Evolutionary conservation across 1,140 invertebrate species (phyloP), one percentile per base, ranked within the genome.

Genomic region (Hermetia illucens): DNA sequence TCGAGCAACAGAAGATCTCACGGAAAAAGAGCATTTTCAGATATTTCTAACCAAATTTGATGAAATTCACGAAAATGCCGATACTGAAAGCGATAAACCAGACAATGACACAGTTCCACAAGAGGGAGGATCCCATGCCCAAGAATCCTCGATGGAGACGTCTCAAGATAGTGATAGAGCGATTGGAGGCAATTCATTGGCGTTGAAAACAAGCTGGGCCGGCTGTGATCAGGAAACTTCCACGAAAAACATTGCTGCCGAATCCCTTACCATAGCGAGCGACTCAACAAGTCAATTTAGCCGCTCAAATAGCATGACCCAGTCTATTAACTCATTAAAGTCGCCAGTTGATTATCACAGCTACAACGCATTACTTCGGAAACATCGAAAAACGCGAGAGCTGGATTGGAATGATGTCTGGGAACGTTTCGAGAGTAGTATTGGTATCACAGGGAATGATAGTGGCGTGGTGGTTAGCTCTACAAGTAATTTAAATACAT

Each of bases 371-470:
- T 37, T 60, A 20, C 22, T 60, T 2, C 38, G 47, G 2, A 59
- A 59, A 38, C 56, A 59, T 33, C 55, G 71, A 45, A 75, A 78
- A 36, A 71, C 79, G 21, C 48, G 53, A 2, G 48, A 54, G 19
- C 40, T 48, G 2, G 52, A 54, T 15, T 56, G 50, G 53, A 51
- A 51, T 1, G 50, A 56, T 32, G 52, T 58, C 21, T 58, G 48
- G 40, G 48, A 50, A 33, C 53, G 47, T 39, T 44, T 43, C 29
- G 41, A 39, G 22, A 44, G 39, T 21, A 33, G 13, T 22, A 16
- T 38, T 38, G 21, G 47, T 25, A 21, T 25, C 31, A n/a, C 52
- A 59, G 56, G 52, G 54, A 65, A 45, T 55, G n/a, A n/a, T n/a
- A n/a, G n/a, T n/a, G n/a, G n/a, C n/a, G n/a, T n/a, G n/a, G n/a